phyloP scores from a whole-genome alignment of 2,113 vertebrate genomes.

The Poecile atricapillus region DNA sequence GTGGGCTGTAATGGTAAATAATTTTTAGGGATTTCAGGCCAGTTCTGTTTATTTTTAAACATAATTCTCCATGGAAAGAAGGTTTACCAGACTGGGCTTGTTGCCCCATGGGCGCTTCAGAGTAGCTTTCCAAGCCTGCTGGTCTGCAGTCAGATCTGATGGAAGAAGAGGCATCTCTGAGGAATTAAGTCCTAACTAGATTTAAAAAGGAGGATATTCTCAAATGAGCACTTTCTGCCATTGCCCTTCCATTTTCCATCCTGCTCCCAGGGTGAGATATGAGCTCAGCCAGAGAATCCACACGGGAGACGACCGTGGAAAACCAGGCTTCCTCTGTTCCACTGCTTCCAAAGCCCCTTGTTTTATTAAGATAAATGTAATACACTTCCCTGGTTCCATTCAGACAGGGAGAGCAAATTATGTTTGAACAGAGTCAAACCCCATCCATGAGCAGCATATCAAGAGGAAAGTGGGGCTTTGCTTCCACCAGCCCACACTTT shows the following conservation, averaged over 20 bases:
- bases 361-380: conserved; percentile 47
- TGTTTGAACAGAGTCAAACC: not conserved
- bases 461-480: not conserved
- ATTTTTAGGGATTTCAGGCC: not conserved
- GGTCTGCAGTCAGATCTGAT: not conserved
- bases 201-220: not conserved
- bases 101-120: not conserved
- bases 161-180: not conserved
- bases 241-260: not conserved
- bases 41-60: not conserved
- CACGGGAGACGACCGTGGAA: fast-evolving
- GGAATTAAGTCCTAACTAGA: not conserved
- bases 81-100: not conserved
- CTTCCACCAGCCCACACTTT: not conserved
- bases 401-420: not conserved
- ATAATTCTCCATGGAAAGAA: not conserved
- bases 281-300: not conserved
- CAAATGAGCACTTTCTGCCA: not conserved
- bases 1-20: not conserved
- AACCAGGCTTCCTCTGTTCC: not conserved
- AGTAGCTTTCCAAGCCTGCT: not conserved
- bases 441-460: conserved; percentile 18
- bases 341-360: not conserved
- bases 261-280: not conserved
- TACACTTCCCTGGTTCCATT: not conserved